Conservation (phyloP, 2,888 invertebrate species). For the Trimorus sp. region DNA sequence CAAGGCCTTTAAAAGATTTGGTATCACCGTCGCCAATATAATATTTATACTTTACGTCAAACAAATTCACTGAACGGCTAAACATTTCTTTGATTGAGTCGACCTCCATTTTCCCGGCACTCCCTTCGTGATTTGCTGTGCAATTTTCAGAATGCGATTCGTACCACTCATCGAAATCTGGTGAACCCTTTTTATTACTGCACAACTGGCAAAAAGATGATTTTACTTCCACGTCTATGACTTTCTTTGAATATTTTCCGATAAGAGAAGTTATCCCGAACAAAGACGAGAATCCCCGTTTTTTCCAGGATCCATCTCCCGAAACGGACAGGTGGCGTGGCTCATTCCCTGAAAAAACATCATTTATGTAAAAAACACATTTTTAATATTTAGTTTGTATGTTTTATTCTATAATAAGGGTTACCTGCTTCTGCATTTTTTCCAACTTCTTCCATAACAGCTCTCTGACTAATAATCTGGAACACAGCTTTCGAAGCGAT, state of each 20-base stretch:
- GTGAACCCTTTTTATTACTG: too few relatives aligned
- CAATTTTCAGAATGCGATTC: too few relatives aligned
- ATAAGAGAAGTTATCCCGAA: neutral
- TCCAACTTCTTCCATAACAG: constrained; percentile 4
- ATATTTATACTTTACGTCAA: constrained; percentile 11
- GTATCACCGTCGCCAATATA: constrained; percentile 4
- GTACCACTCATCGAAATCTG: too few relatives aligned
- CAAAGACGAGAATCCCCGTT: too few relatives aligned
- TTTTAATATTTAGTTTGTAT: too few relatives aligned
- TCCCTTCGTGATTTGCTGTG: too few relatives aligned
- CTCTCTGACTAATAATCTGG: constrained; percentile 7
- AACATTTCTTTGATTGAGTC: neutral
- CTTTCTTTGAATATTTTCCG: constrained; percentile 12
- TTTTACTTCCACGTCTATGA: neutral
- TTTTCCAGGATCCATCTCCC: too few relatives aligned
- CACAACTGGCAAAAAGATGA: too few relatives aligned
- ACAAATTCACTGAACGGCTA: neutral
- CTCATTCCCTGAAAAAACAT: neutral
- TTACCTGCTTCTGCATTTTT: constrained; percentile 5
- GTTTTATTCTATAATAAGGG: too few relatives aligned
- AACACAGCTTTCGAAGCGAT: constrained; percentile 17
- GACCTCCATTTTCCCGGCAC: too few relatives aligned
- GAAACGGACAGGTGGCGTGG: neutral
- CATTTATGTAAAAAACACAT: too few relatives aligned
- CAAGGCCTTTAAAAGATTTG: neutral